A percentile compares a stretch with the other conserved stretches of the same genome.
Conservation (phyloP, 2,888 invertebrate species). For the Nesidiocoris tenuis region DNA sequence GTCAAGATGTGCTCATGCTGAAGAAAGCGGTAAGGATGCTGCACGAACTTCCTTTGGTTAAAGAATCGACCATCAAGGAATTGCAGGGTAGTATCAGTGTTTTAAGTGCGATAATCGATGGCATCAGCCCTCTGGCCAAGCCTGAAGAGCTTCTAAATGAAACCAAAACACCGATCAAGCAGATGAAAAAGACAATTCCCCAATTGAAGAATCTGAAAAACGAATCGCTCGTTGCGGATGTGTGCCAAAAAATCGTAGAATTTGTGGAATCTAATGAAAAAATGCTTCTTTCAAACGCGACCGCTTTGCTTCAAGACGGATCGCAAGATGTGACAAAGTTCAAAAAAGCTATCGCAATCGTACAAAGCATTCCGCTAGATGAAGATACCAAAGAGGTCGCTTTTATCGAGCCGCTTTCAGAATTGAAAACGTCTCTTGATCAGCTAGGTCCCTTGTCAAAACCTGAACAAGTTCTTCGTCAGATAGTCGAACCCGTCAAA, state of each 20-base stretch:
- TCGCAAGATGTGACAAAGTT: conserved; percentile 16
- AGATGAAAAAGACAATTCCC: conserved; percentile 11
- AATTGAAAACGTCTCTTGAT: conserved; percentile 1
- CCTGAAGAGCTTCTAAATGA: conserved; percentile 25
- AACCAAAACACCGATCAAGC: conserved; percentile 2
- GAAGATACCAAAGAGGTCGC: not conserved
- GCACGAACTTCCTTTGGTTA: not conserved
- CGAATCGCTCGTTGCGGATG: not conserved
- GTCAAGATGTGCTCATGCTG: conserved; percentile 13
- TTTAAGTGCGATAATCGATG: conserved; percentile 5
- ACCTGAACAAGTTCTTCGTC: conserved; percentile 10
- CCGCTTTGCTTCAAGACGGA: conserved; percentile 15
- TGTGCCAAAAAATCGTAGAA: conserved; percentile 13
- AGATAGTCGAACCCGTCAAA: not conserved
- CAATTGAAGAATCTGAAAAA: not conserved
- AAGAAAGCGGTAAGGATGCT: conserved; percentile 5
- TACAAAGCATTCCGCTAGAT: conserved; percentile 14
- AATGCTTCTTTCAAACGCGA: not conserved
- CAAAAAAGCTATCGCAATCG: conserved; percentile 17
- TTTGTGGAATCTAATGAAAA: conserved; percentile 3
- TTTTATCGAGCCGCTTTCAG: conserved; percentile 3
- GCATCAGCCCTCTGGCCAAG: conserved; percentile 8
- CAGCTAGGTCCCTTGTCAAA: conserved; percentile 21
- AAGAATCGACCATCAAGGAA: not conserved
- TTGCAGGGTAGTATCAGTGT: not conserved